phyloP scores from a whole-genome alignment of 1,140 invertebrate genomes.

The Harpegnathos saltator region DNA sequence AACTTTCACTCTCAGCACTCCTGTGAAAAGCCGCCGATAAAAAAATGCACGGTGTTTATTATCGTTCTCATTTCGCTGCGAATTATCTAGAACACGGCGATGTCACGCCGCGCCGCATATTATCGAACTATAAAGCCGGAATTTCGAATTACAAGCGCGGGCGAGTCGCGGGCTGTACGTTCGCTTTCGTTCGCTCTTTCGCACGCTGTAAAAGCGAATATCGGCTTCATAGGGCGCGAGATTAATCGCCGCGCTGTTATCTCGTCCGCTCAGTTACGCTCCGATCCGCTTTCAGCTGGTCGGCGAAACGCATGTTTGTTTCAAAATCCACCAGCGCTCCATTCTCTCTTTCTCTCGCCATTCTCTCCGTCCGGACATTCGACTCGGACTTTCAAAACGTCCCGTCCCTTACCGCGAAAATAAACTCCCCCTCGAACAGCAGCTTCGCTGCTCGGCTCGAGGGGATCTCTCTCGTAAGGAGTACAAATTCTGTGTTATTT shows the following conservation, averaged over 20 bases:
- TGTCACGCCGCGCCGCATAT: neutral
- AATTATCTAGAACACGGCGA: neutral
- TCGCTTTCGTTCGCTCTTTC: conserved; percentile 9
- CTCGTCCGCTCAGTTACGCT: conserved; percentile 39
- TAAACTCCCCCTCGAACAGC: neutral
- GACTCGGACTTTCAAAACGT: neutral
- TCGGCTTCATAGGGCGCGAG: conserved; percentile 24
- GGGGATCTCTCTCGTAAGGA: too few species aligned
- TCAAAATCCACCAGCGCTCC: neutral
- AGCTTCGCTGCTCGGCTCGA: too few species aligned
- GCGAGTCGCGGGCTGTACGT: neutral
- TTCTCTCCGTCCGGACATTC: too few species aligned
- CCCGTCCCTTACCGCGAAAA: neutral
- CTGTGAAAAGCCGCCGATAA: too few species aligned
- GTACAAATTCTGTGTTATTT: conserved; percentile 11
- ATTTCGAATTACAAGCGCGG: conserved; percentile 22
- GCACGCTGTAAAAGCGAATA: conserved; percentile 15
- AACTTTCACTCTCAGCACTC: neutral
- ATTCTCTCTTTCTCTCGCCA: neutral
- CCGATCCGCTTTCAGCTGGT: conserved; percentile 5
- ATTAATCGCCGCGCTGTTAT: conserved; percentile 46
- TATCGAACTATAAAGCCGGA: neutral
- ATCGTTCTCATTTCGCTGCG: neutral
- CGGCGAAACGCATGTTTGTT: conserved; percentile 8
- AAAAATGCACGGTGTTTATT: neutral